phyloP scores from a whole-genome alignment of 2,113 vertebrate species.

The Nothoprocta pentlandii region DNA sequence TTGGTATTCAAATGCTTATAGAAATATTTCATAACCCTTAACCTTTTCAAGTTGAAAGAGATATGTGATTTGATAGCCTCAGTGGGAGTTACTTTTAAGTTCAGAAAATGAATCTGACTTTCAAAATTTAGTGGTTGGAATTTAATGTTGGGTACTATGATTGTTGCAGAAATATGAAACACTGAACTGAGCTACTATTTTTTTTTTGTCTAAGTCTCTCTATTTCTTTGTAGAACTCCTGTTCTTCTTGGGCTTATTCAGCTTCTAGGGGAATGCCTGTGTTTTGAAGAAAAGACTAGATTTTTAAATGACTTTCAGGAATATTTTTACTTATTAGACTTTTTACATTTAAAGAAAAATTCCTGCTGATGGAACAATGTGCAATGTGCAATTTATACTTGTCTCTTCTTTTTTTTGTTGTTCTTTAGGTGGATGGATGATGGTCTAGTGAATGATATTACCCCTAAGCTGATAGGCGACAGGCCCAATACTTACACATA shows the following conservation, averaged over 20 bases:
- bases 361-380: background rate
- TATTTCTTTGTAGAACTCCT: background rate
- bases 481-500: constrained; percentile 96
- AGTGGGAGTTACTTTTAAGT: background rate
- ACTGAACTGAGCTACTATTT: background rate
- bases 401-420: constrained; percentile 19
- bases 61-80: background rate
- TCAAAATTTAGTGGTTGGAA: background rate
- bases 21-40: background rate
- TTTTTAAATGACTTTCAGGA: background rate
- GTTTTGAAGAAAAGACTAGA: background rate
- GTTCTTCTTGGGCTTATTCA: background rate
- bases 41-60: background rate
- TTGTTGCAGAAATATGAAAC: background rate
- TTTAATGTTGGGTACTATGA: background rate
- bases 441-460: constrained; percentile 90
- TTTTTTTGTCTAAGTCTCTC: background rate
- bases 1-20: background rate
- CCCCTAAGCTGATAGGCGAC: constrained; percentile 91
- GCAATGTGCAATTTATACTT: background rate
- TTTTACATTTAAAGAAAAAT: background rate
- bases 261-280: background rate
- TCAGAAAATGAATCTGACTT: background rate
- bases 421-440: constrained; percentile 96
- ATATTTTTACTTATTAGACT: background rate